A percentile compares a stretch with the other conserved stretches of the same genome.
phyloP scores from a whole-genome alignment of 1,140 invertebrate genomes.

The Augochlora pura region DNA sequence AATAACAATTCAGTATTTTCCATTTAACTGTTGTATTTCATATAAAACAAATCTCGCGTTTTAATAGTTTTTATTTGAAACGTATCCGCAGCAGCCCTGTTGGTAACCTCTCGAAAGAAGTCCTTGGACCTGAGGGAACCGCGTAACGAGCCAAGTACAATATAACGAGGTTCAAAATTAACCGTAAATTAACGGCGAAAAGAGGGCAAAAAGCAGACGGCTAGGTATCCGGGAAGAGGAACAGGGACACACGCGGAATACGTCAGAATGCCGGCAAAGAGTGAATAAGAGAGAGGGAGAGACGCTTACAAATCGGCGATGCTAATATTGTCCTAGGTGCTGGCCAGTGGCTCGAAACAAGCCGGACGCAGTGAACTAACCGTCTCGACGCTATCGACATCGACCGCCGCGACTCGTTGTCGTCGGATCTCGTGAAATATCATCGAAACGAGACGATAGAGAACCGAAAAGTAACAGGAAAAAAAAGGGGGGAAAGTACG shows the following conservation, averaged over 20 bases:
- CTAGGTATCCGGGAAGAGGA: constrained; percentile 18
- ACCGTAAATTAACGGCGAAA: not conserved
- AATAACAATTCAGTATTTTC: no score
- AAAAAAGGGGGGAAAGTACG: not conserved
- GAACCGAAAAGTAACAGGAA: no score
- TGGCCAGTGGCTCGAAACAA: constrained; percentile 60
- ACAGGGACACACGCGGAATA: constrained; percentile 18
- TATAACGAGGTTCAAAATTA: not conserved
- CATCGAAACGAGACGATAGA: no score
- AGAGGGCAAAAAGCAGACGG: constrained; percentile 4
- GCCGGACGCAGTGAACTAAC: constrained; percentile 59
- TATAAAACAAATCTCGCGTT: no score
- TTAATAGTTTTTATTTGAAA: not conserved
- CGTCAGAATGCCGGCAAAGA: constrained; percentile 17
- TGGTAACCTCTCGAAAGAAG: not conserved
- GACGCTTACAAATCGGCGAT: constrained; percentile 61
- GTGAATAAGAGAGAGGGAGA: constrained; percentile 40
- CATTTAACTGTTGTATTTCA: no score
- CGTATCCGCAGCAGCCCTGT: not conserved
- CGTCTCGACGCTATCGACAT: constrained; percentile 54
- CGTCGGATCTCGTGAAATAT: not conserved
- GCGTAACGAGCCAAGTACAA: not conserved
- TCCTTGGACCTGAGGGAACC: constrained; percentile 19
- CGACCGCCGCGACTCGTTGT: constrained; percentile 4
- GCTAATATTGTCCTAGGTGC: constrained; percentile 79